These are phyloP conservation scores for Limulus polyphemus DNA, from an alignment of 2,888 invertebrate species.

Conservation along the genomic window DNA sequence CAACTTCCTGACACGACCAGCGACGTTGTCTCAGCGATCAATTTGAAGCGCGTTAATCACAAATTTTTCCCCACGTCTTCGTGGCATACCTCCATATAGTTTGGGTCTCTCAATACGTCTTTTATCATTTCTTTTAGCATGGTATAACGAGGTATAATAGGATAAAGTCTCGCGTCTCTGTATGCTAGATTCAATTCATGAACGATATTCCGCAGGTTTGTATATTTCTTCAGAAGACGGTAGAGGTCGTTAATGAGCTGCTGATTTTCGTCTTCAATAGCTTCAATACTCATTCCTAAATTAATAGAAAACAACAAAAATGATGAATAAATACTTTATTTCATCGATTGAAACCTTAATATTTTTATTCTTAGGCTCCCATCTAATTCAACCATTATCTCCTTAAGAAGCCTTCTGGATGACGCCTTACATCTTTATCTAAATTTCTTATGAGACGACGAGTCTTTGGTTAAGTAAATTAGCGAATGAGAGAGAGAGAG, in stretches of 20 bases:
- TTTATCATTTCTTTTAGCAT: conserved; percentile 97
- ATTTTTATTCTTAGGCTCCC: background rate
- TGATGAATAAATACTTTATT: background rate
- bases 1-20: too few species aligned
- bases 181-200: conserved; percentile 73
- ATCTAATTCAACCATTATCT: background rate
- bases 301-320: conserved; percentile 9
- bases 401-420: conserved; percentile 10
- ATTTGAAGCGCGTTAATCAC: background rate
- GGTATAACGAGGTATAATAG: conserved; percentile 85
- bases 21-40: background rate
- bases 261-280: conserved; percentile 84
- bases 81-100: conserved; percentile 92
- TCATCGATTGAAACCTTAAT: too few species aligned
- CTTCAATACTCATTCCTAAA: conserved; percentile 80
- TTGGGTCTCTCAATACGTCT: conserved; percentile 87
- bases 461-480: too few species aligned
- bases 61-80: conserved; percentile 41
- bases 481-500: too few species aligned
- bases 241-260: conserved; percentile 88
- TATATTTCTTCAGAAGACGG: conserved; percentile 79
- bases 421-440: background rate
- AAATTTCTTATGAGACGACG: too few species aligned
- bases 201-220: conserved; percentile 73
- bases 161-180: conserved; percentile 79